A percentile compares a stretch with the other conserved stretches of the same genome.
phyloP scores from a whole-genome alignment of 2,888 invertebrate species.

The Leucania comma region DNA sequence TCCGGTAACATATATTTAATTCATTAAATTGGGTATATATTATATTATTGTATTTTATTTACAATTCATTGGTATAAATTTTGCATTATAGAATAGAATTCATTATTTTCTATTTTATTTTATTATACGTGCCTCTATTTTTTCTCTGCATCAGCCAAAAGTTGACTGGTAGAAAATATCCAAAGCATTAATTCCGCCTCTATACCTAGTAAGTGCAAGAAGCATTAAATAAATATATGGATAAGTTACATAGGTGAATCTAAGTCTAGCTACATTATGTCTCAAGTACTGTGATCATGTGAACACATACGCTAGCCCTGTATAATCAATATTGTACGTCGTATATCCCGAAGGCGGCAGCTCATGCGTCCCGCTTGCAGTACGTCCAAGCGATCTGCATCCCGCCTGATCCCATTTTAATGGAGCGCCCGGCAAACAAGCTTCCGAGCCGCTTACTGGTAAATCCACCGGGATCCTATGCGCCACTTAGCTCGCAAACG shows the following conservation, averaged over 20 bases:
- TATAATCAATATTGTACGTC: conserved; percentile 62
- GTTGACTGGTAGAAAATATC: too few species aligned
- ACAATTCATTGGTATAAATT: too few species aligned
- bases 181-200: too few species aligned
- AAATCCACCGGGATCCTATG: conserved; percentile 88
- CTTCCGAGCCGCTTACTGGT: conserved; percentile 87
- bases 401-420: conserved; percentile 90
- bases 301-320: conserved; percentile 39
- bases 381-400: conserved; percentile 89
- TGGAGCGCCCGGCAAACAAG: conserved; percentile 90
- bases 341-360: conserved; percentile 69
- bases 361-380: conserved; percentile 73
- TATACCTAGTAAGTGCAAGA: too few species aligned
- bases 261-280: conserved; percentile 44
- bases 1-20: too few species aligned
- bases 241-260: conserved; percentile 31
- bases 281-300: conserved; percentile 44
- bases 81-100: too few species aligned
- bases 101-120: too few species aligned
- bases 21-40: too few species aligned
- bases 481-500: conserved; percentile 85
- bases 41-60: too few species aligned
- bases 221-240: too few species aligned
- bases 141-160: too few species aligned
- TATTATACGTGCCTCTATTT: too few species aligned